phyloP scores from a whole-genome alignment of 2,888 invertebrate genomes.

The Spialia ferax region DNA sequence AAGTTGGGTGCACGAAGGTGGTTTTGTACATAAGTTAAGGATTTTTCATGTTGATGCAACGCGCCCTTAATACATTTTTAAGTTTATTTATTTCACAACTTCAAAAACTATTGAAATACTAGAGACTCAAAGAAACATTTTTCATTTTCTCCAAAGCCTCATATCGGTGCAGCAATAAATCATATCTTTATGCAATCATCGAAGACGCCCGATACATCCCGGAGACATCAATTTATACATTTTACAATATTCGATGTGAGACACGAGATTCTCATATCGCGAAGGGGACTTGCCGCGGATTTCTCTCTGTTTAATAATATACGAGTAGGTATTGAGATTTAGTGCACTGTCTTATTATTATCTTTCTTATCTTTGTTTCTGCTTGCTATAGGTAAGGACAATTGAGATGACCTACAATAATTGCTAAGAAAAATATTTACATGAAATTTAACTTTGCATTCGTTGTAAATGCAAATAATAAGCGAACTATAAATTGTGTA shows the following conservation, averaged over 20 bases:
- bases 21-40: no score
- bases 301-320: neutral
- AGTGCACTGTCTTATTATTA: neutral
- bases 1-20: slow-evolving; percentile 54
- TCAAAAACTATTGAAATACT: neutral
- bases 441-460: no score
- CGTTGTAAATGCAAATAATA: no score
- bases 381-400: no score
- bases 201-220: slow-evolving; percentile 55
- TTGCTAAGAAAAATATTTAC: no score
- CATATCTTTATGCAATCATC: slow-evolving; percentile 67
- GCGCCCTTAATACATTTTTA: no score
- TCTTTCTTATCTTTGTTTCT: neutral
- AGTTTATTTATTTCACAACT: no score
- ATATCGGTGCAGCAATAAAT: slow-evolving; percentile 46
- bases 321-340: neutral
- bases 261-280: slow-evolving; percentile 60
- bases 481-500: no score
- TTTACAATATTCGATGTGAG: slow-evolving; percentile 61
- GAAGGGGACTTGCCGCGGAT: neutral
- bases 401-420: no score
- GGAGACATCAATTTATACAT: slow-evolving; percentile 62
- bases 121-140: neutral
- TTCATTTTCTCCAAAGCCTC: slow-evolving; percentile 19
- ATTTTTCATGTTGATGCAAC: no score